Evolutionary conservation across 2,113 vertebrate species (phyloP).

Genomic region (Corydoras sp.): DNA sequence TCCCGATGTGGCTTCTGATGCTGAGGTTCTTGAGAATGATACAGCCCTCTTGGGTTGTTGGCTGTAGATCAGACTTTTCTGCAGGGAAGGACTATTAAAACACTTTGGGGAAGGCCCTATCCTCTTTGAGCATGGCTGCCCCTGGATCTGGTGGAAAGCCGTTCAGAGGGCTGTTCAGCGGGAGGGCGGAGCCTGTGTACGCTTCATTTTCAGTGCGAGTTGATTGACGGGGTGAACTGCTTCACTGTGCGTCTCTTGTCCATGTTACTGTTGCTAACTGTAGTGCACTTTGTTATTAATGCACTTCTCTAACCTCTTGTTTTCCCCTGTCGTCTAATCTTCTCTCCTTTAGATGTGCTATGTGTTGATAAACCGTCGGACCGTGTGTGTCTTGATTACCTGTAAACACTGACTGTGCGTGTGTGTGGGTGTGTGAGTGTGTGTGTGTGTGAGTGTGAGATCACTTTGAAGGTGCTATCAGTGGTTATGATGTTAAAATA

Average conservation of each 20-base stretch:
- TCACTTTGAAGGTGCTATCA: constrained; percentile 11
- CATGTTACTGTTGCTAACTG: constrained; percentile 29
- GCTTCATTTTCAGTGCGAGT: too few relatives aligned
- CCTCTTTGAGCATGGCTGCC: too few relatives aligned
- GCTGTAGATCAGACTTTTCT: too few relatives aligned
- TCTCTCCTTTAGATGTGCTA: constrained; percentile 37
- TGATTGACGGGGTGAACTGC: too few relatives aligned
- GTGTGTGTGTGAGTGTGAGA: background rate
- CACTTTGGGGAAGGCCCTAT: too few relatives aligned
- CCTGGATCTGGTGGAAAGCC: too few relatives aligned
- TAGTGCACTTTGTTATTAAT: constrained; percentile 2
- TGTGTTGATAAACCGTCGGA: constrained; percentile 37
- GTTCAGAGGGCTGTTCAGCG: too few relatives aligned
- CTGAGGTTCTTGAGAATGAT: too few relatives aligned
- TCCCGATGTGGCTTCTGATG: too few relatives aligned
- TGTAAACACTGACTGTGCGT: constrained; percentile 27
- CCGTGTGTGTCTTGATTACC: constrained; percentile 36
- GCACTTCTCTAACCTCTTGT: constrained; percentile 20
- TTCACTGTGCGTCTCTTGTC: background rate
- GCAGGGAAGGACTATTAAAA: too few relatives aligned
- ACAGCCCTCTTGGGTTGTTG: too few relatives aligned
- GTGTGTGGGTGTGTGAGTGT: constrained; percentile 8
- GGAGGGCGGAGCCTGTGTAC: too few relatives aligned
- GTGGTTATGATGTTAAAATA: background rate
- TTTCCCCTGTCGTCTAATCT: constrained; percentile 33